Conservation (phyloP, 2,797 vertebrate species). For the Darevskia mixta region DNA sequence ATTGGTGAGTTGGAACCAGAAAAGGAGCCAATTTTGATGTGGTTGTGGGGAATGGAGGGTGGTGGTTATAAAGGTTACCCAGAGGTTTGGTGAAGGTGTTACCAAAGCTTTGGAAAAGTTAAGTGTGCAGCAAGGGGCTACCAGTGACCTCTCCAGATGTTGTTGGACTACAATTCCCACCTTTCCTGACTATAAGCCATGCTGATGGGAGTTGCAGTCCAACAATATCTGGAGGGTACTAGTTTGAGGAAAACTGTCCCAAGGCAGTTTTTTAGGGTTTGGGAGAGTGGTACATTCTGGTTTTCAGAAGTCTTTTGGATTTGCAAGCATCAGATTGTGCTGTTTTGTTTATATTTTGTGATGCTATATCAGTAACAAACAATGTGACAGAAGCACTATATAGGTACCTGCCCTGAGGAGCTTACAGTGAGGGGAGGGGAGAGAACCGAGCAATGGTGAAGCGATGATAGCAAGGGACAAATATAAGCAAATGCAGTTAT, state of each 20-base stretch:
- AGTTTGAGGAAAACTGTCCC: too few relatives aligned
- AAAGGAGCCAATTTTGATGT: neutral
- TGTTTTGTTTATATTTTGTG: neutral
- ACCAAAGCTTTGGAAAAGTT: neutral
- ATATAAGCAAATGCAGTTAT: neutral
- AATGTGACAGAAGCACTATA: neutral
- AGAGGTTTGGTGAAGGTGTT: neutral
- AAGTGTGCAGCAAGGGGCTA: too few relatives aligned
- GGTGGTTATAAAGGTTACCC: neutral
- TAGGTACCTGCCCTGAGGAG: neutral
- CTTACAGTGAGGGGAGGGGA: neutral
- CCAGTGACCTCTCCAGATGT: too few relatives aligned
- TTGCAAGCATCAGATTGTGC: neutral
- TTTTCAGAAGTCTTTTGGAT: neutral
- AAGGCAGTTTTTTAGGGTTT: neutral
- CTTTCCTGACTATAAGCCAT: too few relatives aligned
- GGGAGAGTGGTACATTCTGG: neutral
- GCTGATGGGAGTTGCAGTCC: too few relatives aligned
- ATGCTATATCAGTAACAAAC: neutral
- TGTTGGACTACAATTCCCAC: too few relatives aligned
- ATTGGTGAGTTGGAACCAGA: constrained; percentile 71
- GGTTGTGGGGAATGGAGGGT: too few relatives aligned
- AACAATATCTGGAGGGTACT: too few relatives aligned
- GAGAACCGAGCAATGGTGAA: neutral
- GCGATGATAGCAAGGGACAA: neutral